These are phyloP conservation scores for Gallinago paraguaiae DNA, from an alignment of 2,113 vertebrate genomes.

Conservation along the genomic window DNA sequence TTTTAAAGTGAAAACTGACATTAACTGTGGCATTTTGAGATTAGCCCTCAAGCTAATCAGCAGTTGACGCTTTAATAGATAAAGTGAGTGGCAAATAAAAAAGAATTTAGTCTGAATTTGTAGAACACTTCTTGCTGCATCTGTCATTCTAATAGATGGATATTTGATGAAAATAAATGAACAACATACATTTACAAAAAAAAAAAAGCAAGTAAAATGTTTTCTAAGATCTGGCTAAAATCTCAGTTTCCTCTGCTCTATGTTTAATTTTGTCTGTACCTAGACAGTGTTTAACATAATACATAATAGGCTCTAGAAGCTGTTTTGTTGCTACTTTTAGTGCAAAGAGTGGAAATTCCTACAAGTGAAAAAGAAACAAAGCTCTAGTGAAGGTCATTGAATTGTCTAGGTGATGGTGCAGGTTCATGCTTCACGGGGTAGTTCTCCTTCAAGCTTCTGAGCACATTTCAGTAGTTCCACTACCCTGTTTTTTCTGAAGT, in stretches of 20 bases:
- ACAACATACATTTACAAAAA: background rate
- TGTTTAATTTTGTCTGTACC: background rate
- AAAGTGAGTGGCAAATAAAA: conserved; percentile 29
- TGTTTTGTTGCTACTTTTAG: background rate
- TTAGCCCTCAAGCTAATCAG: conserved; percentile 42
- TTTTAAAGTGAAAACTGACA: conserved; percentile 18
- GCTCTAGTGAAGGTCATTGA: background rate
- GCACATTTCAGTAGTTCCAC: background rate
- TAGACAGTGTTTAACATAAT: background rate
- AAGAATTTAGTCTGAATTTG: conserved; percentile 8
- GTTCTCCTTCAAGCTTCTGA: background rate
- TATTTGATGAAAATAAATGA: conserved; percentile 17
- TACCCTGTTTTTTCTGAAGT: background rate
- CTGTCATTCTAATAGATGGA: background rate
- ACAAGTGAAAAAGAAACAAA: background rate
- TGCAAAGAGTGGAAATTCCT: background rate
- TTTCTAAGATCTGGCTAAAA: background rate
- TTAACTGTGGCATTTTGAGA: conserved; percentile 37
- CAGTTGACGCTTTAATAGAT: background rate
- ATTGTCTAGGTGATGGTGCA: background rate
- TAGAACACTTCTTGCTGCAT: background rate
- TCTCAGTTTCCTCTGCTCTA: background rate
- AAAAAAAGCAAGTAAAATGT: background rate
- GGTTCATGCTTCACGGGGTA: background rate
- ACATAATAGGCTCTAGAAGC: background rate